Evolutionary conservation across 2,888 invertebrate genomes (phyloP).

Genomic region (Pyrrhosoma nymphula): DNA sequence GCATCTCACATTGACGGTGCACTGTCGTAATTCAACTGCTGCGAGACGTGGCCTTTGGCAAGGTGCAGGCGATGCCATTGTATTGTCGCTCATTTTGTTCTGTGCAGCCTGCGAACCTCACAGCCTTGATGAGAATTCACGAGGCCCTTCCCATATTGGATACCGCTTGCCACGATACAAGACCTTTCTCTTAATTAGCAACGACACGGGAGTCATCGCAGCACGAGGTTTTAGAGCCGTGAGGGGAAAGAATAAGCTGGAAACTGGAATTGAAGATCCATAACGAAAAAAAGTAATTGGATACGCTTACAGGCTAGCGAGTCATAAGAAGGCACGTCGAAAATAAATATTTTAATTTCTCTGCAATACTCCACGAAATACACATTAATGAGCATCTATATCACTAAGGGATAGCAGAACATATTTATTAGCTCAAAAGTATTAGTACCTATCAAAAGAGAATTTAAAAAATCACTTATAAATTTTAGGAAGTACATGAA

Average conservation of each 20-base stretch:
- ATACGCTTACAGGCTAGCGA: too few relatives aligned
- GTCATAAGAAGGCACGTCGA: too few relatives aligned
- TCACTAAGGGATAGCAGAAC: too few relatives aligned
- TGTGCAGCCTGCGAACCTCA: neutral
- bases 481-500: too few relatives aligned
- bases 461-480: too few relatives aligned
- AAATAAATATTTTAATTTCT: too few relatives aligned
- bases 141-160: neutral
- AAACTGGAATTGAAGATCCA: neutral
- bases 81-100: neutral
- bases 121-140: neutral
- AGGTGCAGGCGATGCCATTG: neutral
- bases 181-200: neutral
- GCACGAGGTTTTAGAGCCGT: neutral
- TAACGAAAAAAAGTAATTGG: neutral
- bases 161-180: neutral
- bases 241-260: neutral
- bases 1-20: neutral
- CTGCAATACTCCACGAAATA: too few relatives aligned
- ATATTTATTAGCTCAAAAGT: too few relatives aligned
- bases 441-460: too few relatives aligned
- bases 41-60: neutral
- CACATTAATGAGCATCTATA: too few relatives aligned
- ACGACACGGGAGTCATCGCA: too few relatives aligned
- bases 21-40: neutral